Evolutionary conservation across 1,140 invertebrate genomes (phyloP), one percentile per base, ranked within the genome.

Genomic region (Rhysida immarginata): DNA sequence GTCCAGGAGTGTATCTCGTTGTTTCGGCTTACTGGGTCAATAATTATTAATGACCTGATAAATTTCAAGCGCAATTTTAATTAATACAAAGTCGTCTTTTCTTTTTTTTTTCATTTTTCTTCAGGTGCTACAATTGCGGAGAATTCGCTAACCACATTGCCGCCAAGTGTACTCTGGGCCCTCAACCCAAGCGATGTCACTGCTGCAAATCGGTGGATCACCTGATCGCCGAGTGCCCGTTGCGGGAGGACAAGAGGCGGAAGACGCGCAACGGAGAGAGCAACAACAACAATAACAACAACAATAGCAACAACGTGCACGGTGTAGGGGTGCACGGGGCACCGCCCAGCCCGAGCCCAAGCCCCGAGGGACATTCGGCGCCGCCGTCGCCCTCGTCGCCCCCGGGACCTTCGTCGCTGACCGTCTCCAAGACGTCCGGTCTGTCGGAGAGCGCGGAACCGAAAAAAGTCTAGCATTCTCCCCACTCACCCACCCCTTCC

Each of bases 81-180:
- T n/a, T n/a, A n/a, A n/a, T n/a, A n/a, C n/a, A n/a, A n/a, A n/a
- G n/a, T n/a, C n/a, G n/a, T n/a, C 29, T 8, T 35, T 35, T 16
- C 29, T 35, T 35, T 35, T 35, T 35, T 8, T 35, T 35, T 35
- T 35, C 29, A 8, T 56, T 16, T 71, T n/a, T n/a, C n/a, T 74
- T 59, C 68, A 88, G 87, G 65, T 91, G 87, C 70, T 92, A 90
- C 70, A 91, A 92, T 68, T 91, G 88, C 66, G 88, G 88, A 3
- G 86, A 90, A 68, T 87, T 90, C 67, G 83, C 85, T 26, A 90
- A 89, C 70, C 88, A 92, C 69, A 84, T 91, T 65, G 87, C 88
- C 23, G 82, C 85, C 43, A 88, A 89, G 68, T 92, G 88, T 69
- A 79, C 78, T 55, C 73, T 85, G 66, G 86, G 84, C 16, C 87